A percentile compares a stretch with the other conserved stretches of the same genome.
These are phyloP conservation scores for Accipiter cooperii DNA, from an alignment of 2,113 vertebrate species.

Conservation along the genomic window DNA sequence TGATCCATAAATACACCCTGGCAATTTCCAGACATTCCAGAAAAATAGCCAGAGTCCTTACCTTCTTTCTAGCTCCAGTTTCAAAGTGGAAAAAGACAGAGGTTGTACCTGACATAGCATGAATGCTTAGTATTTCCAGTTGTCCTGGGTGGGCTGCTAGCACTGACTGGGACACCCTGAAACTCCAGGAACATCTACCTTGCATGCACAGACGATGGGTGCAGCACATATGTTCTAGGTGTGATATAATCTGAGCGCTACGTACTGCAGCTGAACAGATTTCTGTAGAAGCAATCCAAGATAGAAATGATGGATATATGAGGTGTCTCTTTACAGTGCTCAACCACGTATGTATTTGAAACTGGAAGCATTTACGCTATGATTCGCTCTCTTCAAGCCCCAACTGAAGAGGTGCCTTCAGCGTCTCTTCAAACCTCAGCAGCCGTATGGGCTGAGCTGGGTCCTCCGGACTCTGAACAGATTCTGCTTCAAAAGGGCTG, in stretches of 20 bases:
- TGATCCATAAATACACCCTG: not conserved
- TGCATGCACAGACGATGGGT: accelerated
- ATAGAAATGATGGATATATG: not conserved
- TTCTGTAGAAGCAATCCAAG: not conserved
- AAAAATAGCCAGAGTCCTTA: not conserved
- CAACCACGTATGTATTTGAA: not conserved
- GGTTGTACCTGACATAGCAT: not conserved
- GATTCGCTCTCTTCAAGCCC: not conserved
- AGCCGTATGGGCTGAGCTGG: not conserved
- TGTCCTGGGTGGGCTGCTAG: not conserved
- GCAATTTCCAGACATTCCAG: not conserved
- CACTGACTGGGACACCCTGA: not conserved
- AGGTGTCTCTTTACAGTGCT: not conserved
- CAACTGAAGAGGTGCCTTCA: not conserved
- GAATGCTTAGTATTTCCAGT: not conserved
- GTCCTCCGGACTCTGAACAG: accelerated
- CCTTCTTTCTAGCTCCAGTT: not conserved
- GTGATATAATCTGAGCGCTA: accelerated
- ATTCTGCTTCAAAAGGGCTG: not conserved
- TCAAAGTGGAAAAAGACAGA: not conserved
- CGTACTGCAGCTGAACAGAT: accelerated
- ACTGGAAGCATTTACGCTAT: not conserved
- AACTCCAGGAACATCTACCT: not conserved
- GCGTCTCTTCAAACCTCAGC: not conserved
- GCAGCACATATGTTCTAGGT: accelerated